phyloP scores from a whole-genome alignment of 2,797 vertebrate genomes.

The Schizopygopsis pylzovi region DNA sequence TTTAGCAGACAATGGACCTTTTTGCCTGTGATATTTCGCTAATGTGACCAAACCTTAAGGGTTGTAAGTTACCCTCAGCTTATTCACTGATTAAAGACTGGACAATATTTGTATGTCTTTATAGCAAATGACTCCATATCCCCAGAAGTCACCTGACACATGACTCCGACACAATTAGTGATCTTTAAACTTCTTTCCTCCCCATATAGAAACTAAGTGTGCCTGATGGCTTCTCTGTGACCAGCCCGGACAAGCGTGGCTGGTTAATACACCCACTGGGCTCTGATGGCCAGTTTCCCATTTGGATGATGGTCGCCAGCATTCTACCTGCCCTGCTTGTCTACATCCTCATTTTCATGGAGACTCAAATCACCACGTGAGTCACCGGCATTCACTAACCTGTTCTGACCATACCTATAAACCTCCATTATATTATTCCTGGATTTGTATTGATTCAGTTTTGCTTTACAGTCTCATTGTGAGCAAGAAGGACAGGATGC shows the following conservation, averaged over 20 bases:
- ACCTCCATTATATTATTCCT: neutral
- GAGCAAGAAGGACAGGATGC: constrained; percentile 93
- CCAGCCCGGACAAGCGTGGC: constrained; percentile 84
- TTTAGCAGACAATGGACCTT: neutral
- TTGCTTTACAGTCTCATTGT: constrained; percentile 84
- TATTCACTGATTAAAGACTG: neutral
- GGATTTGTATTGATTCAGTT: neutral
- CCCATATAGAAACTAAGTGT: constrained; percentile 89
- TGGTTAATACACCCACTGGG: constrained; percentile 95
- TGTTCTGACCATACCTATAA: neutral
- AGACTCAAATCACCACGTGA: constrained; percentile 98
- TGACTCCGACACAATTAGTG: neutral
- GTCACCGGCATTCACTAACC: constrained; percentile 54
- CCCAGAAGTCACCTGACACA: neutral
- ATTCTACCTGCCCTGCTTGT: constrained; percentile 90
- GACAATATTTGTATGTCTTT: neutral
- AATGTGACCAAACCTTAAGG: neutral
- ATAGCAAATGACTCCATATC: neutral
- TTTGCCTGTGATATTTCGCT: neutral
- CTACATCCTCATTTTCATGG: constrained; percentile 99
- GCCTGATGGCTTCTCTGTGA: constrained; percentile 90
- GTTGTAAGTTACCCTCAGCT: neutral
- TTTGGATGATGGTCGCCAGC: constrained; percentile 98
- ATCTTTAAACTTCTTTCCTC: neutral
- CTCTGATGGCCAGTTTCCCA: constrained; percentile 78